Percentiles rank a stretch among this genome's conserved stretches.
phyloP scores from a whole-genome alignment of 2,888 invertebrate species.

The Heliconius ismenius region DNA sequence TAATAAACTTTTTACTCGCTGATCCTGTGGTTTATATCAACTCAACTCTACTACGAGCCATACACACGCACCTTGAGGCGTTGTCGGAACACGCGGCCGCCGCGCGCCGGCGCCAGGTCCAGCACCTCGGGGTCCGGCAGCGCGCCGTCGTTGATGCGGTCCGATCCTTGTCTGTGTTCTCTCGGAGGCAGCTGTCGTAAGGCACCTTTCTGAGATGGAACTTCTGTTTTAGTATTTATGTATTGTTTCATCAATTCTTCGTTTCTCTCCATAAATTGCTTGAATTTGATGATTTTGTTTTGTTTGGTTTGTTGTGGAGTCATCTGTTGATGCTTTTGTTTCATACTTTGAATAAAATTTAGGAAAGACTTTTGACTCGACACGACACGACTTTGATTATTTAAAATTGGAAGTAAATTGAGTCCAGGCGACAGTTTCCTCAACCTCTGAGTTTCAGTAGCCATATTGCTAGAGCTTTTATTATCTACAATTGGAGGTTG shows the following conservation, averaged over 20 bases:
- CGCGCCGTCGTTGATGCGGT: neutral
- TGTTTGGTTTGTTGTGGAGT: constrained; percentile 9
- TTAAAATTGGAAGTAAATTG: neutral
- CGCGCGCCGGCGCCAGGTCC: constrained; percentile 64
- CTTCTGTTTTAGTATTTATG: constrained; percentile 38
- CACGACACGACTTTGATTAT: constrained; percentile 16
- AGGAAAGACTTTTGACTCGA: neutral
- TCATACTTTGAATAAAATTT: neutral
- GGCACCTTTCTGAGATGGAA: neutral
- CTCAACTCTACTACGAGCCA: too few relatives aligned
- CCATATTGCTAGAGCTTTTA: neutral
- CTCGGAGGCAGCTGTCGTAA: neutral
- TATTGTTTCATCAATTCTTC: constrained; percentile 46
- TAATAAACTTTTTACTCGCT: too few relatives aligned
- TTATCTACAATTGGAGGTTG: neutral
- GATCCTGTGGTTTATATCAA: too few relatives aligned
- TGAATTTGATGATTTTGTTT: constrained; percentile 45
- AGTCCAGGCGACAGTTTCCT: neutral
- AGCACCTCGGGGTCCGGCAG: constrained; percentile 48
- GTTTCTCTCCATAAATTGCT: constrained; percentile 49
- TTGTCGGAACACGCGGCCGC: constrained; percentile 50
- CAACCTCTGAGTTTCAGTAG: neutral
- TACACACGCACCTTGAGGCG: constrained; percentile 52
- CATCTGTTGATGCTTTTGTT: neutral
- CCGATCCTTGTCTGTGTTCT: neutral